Conservation (phyloP, 1,140 invertebrate species). For the Reticulitermes speratus region DNA sequence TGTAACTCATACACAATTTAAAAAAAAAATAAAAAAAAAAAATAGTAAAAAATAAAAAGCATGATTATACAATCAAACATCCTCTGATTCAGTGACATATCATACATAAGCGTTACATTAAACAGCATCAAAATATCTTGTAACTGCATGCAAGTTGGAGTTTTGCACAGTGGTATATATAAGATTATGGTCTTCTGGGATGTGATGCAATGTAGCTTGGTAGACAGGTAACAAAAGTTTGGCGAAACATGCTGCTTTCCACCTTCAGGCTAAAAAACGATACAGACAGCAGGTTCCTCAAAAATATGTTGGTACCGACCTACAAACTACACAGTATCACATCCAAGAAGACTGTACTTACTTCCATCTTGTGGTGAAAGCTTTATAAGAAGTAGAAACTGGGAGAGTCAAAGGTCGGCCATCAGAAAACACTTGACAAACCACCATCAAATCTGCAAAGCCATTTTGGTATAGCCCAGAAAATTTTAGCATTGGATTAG, state of each 20-base stretch:
- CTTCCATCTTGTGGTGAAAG: conserved; percentile 92
- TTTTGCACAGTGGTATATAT: too few relatives aligned
- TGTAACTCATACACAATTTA: too few relatives aligned
- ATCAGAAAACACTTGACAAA: conserved; percentile 83
- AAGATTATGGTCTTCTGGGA: too few relatives aligned
- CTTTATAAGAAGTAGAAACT: conserved; percentile 89
- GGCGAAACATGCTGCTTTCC: too few relatives aligned
- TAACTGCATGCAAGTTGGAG: too few relatives aligned
- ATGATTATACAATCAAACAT: too few relatives aligned
- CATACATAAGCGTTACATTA: background rate
- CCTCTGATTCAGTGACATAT: too few relatives aligned
- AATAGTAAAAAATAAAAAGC: too few relatives aligned
- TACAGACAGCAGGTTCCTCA: background rate
- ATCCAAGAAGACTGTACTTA: conserved; percentile 52
- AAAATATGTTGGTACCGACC: background rate
- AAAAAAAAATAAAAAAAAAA: too few relatives aligned
- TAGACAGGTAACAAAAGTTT: too few relatives aligned
- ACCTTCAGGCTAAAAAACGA: background rate
- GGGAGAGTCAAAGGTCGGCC: conserved; percentile 82
- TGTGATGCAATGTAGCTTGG: too few relatives aligned
- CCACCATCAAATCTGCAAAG: conserved; percentile 85
- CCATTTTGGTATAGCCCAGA: conserved; percentile 79
- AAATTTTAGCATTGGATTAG: conserved; percentile 87
- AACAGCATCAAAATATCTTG: background rate
- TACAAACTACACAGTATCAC: too few relatives aligned